These are phyloP conservation scores for Prunella himalayana DNA, from an alignment of 2,113 vertebrate genomes.

Conservation along the genomic window DNA sequence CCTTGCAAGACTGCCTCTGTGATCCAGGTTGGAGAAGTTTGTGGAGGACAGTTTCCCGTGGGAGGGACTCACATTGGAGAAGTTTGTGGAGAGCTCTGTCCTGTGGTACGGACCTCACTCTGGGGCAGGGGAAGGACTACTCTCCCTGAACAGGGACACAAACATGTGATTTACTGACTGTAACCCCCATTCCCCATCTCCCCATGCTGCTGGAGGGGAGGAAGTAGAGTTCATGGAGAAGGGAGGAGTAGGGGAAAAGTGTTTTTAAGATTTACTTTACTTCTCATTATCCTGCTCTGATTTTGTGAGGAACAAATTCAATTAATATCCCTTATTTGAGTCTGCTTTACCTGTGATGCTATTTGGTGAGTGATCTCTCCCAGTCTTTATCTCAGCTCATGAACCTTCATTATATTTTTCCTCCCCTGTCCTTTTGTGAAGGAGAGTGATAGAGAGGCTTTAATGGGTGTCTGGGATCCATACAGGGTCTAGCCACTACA, in stretches of 20 bases:
- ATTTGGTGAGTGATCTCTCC: not conserved
- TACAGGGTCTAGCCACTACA: not conserved
- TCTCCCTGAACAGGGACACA: not conserved
- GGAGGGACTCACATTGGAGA: not conserved
- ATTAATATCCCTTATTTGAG: rapidly evolving
- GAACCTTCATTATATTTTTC: not conserved
- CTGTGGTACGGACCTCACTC: too few relatives aligned
- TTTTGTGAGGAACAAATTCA: not conserved
- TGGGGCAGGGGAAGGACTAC: not conserved
- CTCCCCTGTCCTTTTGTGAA: not conserved
- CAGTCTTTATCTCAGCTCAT: not conserved
- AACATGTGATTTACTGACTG: rapidly evolving
- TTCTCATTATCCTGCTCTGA: not conserved
- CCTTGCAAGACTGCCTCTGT: not conserved
- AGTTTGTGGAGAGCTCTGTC: not conserved
- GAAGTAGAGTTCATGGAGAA: not conserved
- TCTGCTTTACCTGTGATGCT: not conserved
- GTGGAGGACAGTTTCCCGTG: not conserved
- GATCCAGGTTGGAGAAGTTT: not conserved
- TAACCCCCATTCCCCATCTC: not conserved
- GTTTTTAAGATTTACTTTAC: not conserved
- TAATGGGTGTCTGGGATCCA: not conserved
- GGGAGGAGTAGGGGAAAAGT: not conserved
- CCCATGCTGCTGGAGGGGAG: not conserved
- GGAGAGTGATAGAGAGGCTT: not conserved